phyloP scores from a whole-genome alignment of 2,113 vertebrate genomes.

The Pygoscelis adeliae region DNA sequence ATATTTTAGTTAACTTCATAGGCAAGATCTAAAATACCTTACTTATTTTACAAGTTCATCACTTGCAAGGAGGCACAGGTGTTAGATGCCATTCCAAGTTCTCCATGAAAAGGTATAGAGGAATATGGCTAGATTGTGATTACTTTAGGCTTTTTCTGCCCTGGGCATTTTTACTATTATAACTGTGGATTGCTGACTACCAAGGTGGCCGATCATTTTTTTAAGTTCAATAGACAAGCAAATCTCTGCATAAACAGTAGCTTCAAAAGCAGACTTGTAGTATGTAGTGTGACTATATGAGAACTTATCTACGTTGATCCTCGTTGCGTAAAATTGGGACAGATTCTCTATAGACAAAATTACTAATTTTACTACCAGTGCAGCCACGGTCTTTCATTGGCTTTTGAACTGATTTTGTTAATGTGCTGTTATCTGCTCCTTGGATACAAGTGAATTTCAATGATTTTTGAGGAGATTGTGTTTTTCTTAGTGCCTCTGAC shows the following conservation, averaged over 20 bases:
- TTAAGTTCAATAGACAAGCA: not conserved
- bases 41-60: not conserved
- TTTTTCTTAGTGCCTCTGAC: not conserved
- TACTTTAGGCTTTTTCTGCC: not conserved
- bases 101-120: not conserved
- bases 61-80: not conserved
- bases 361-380: not conserved
- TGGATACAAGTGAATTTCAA: not conserved
- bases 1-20: not conserved
- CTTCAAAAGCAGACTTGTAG: not conserved
- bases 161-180: not conserved
- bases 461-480: not conserved
- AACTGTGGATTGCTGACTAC: not conserved
- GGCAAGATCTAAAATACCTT: not conserved
- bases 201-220: not conserved
- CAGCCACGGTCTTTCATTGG: not conserved
- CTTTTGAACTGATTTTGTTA: not conserved
- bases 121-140: not conserved
- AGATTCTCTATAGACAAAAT: not conserved
- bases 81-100: not conserved
- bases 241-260: not conserved
- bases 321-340: not conserved
- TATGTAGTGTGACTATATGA: not conserved
- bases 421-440: not conserved
- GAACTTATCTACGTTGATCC: not conserved